phyloP scores from a whole-genome alignment of 2,797 vertebrate species.

The Enoplosus armatus region DNA sequence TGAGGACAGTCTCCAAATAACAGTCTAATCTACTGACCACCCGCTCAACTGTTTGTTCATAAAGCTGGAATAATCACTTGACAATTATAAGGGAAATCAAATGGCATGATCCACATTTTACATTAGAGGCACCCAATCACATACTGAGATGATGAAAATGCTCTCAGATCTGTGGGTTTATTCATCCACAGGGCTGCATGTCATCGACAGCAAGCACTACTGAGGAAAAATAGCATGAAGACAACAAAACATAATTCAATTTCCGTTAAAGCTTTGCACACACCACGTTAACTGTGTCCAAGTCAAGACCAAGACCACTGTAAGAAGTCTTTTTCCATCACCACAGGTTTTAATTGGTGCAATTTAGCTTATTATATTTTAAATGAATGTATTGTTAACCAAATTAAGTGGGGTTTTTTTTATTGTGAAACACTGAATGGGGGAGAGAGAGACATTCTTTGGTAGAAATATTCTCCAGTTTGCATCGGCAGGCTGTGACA shows the following conservation, averaged over 20 bases:
- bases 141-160: slow-evolving; percentile 38
- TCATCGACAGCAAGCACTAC: slow-evolving; percentile 13
- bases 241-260: slow-evolving; percentile 26
- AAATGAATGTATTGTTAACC: not conserved
- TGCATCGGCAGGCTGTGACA: not conserved
- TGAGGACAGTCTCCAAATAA: not conserved
- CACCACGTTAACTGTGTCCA: slow-evolving; percentile 10
- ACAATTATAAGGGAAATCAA: slow-evolving; percentile 21
- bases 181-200: slow-evolving; percentile 31
- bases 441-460: not conserved
- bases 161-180: slow-evolving; percentile 47
- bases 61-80: slow-evolving; percentile 6
- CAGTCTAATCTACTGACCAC: slow-evolving; percentile 13
- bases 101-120: slow-evolving; percentile 23
- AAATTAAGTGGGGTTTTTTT: not conserved
- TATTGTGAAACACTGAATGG: not conserved
- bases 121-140: slow-evolving; percentile 26
- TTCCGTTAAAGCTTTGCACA: slow-evolving; percentile 4
- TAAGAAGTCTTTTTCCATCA: slow-evolving; percentile 1
- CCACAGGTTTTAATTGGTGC: not conserved
- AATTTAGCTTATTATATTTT: not conserved
- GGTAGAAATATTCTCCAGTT: not conserved
- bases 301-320: not conserved
- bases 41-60: not conserved
- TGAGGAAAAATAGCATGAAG: slow-evolving; percentile 2